A percentile compares a stretch with the other conserved stretches of the same genome.
These are phyloP conservation scores for Solen grandis DNA, from an alignment of 1,140 invertebrate species.

Conservation along the genomic window DNA sequence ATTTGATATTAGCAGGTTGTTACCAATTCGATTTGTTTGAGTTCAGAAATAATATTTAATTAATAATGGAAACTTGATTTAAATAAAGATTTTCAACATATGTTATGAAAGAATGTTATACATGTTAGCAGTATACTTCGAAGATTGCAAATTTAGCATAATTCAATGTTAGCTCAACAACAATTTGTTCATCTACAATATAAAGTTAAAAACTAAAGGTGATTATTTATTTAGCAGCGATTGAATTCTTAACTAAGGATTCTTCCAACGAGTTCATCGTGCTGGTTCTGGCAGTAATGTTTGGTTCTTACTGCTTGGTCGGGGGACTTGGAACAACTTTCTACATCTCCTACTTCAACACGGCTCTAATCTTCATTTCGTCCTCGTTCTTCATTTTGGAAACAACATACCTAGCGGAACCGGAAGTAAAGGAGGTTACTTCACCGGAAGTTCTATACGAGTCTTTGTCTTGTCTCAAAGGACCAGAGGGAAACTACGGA, in stretches of 20 bases:
- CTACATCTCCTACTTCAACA: too few relatives aligned
- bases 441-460: slow-evolving; percentile 1
- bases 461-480: slow-evolving; percentile 54
- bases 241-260: slow-evolving; percentile 60
- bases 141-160: not conserved
- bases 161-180: not conserved
- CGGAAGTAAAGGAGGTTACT: slow-evolving; percentile 27
- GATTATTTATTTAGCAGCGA: slow-evolving; percentile 25
- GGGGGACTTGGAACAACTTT: too few relatives aligned
- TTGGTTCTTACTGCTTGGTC: too few relatives aligned
- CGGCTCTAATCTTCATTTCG: slow-evolving; percentile 74
- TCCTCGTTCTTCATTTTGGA: slow-evolving; percentile 63
- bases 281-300: too few relatives aligned
- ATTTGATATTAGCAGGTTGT: slow-evolving; percentile 57
- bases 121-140: not conserved
- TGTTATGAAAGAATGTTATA: slow-evolving; percentile 44
- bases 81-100: slow-evolving; percentile 66
- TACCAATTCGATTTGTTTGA: too few relatives aligned
- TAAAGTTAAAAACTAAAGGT: not conserved
- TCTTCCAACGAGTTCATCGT: slow-evolving; percentile 67
- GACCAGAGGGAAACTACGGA: slow-evolving; percentile 69
- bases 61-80: slow-evolving; percentile 76
- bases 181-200: not conserved
- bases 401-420: slow-evolving; percentile 56
- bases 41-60: too few relatives aligned